Conservation (phyloP, 1,140 invertebrate species). For the Diorhabda elongata region DNA sequence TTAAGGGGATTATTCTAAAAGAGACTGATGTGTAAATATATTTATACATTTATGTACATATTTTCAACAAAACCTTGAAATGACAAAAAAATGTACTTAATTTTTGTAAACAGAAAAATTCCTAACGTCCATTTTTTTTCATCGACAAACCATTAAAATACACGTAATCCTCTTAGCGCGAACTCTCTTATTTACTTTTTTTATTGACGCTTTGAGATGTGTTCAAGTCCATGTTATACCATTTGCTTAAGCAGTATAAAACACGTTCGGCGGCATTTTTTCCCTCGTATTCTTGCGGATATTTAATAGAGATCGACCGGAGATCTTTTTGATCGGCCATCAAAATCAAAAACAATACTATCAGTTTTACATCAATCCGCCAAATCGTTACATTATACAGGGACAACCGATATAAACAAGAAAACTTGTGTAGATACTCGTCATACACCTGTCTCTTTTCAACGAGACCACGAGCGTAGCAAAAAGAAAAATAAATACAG, state of each 20-base stretch:
- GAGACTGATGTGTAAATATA: not conserved
- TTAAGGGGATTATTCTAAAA: not conserved
- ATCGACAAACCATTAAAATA: not conserved
- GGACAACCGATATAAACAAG: conserved; percentile 27
- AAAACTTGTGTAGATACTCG: conserved; percentile 22
- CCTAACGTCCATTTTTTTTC: not conserved
- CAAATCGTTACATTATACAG: conserved; percentile 29
- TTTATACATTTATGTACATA: no score
- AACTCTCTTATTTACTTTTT: conserved; percentile 1
- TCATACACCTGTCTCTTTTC: conserved; percentile 23
- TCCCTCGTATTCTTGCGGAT: not conserved
- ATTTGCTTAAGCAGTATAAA: conserved; percentile 22
- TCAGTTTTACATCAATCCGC: conserved; percentile 29
- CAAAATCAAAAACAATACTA: conserved; percentile 30
- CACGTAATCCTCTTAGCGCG: conserved; percentile 3
- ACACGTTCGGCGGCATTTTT: conserved; percentile 12
- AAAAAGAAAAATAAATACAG: no score
- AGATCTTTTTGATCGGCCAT: conserved; percentile 7
- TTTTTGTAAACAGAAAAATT: not conserved
- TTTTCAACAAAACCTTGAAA: no score
- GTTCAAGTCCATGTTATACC: conserved; percentile 13
- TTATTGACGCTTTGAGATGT: conserved; percentile 9
- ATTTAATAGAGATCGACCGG: conserved; percentile 15
- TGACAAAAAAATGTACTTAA: not conserved
- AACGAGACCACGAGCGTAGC: not conserved